Conservation (phyloP, 2,113 vertebrate species). For the Solea senegalensis region DNA sequence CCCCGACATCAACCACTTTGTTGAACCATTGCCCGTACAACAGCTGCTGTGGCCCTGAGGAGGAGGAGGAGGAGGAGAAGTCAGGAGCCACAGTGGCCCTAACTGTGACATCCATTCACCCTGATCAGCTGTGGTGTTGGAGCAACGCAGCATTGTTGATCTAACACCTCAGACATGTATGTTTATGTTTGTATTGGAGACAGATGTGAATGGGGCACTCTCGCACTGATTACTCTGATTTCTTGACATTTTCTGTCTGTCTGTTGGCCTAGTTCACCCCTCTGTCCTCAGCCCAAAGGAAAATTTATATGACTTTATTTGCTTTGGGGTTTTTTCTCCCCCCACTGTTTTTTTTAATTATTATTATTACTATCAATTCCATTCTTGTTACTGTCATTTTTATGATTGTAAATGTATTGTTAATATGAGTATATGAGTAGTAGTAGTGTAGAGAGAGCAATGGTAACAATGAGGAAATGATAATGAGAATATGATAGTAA, state of each 20-base stretch:
- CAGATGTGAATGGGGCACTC: conserved; percentile 64
- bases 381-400: conserved; percentile 86
- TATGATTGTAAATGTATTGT: conserved; percentile 67
- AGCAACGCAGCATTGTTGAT: conserved; percentile 56
- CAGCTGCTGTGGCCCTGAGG: conserved; percentile 69
- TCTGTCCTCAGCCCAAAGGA: conserved; percentile 81
- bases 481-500: conserved; percentile 70
- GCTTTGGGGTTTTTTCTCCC: conserved; percentile 66
- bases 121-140: conserved; percentile 67
- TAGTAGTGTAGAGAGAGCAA: conserved; percentile 58
- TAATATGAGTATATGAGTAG: conserved; percentile 62
- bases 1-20: conserved; percentile 52
- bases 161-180: conserved; percentile 61
- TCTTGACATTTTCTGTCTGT: conserved; percentile 79
- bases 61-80: conserved; percentile 47
- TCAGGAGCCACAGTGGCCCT: conserved; percentile 55
- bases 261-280: conserved; percentile 80
- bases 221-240: conserved; percentile 73
- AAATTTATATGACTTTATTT: conserved; percentile 67
- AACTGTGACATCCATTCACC: conserved; percentile 74
- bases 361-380: conserved; percentile 64
- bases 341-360: conserved; percentile 61
- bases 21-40: conserved; percentile 61
- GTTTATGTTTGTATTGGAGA: conserved; percentile 59
- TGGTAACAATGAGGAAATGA: conserved; percentile 60